Evolutionary conservation across 2,888 invertebrate species (phyloP).

Genomic region (Hyposoter dolosus): DNA sequence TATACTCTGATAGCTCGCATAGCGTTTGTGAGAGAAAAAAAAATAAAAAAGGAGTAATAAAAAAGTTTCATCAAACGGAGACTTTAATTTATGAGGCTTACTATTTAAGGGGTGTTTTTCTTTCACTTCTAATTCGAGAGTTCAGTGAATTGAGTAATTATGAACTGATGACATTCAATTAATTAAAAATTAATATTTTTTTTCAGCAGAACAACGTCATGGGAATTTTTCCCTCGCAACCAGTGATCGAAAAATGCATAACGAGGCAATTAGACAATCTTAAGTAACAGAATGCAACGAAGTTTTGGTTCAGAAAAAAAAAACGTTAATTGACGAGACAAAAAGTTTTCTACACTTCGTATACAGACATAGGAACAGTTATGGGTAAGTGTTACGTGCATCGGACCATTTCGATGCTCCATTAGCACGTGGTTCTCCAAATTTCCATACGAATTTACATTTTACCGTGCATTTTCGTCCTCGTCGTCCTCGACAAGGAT

Average conservation of each 20-base stretch:
- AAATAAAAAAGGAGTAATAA: not conserved
- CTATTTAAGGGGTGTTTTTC: not conserved
- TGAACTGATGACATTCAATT: not conserved
- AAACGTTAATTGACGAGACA: conserved; percentile 25
- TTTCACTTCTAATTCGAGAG: not conserved
- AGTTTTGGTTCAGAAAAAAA: conserved; percentile 6
- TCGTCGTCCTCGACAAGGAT: conserved; percentile 30
- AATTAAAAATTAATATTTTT: not conserved
- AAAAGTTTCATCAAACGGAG: not conserved
- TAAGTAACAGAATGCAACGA: not conserved
- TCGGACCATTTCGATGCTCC: conserved; percentile 62
- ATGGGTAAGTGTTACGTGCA: conserved; percentile 47
- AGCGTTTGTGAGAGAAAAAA: not conserved
- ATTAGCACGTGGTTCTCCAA: conserved; percentile 59
- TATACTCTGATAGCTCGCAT: not conserved
- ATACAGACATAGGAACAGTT: conserved; percentile 48
- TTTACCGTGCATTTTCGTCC: conserved; percentile 63
- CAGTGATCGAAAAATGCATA: conserved; percentile 26
- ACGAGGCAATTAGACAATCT: not conserved
- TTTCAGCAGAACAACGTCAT: not conserved
- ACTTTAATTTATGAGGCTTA: not conserved
- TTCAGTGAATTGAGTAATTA: not conserved
- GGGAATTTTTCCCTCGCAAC: not conserved
- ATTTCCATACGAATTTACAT: conserved; percentile 70
- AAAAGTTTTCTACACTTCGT: conserved; percentile 17